Evolutionary conservation across 2,113 vertebrate species (phyloP), one percentile per base, ranked within the genome.

Genomic region (Pseudopodoces humilis): DNA sequence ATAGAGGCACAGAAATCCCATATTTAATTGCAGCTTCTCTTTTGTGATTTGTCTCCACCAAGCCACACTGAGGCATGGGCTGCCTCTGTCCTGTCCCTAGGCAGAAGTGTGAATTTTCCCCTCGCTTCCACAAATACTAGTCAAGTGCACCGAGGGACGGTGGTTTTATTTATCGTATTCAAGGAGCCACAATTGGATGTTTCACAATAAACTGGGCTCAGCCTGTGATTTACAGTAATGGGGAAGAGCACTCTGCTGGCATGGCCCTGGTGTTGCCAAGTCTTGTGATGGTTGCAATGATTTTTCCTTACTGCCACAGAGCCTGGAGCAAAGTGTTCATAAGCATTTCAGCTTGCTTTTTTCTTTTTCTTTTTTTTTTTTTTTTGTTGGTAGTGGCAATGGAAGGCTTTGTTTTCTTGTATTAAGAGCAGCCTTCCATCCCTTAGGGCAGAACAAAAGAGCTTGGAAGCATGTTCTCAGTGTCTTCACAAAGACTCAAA

Each of bases 351-450:
- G 72, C 41, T 85, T 53, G 55, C 67, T 70, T 81, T 37, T 87
- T 62, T 15, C 13, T 33, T 9, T 49, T 21, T 31, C 8, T 44
- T 21, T 11, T 46, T 56, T 12, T 69, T 47, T 58, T 88, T 44
- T 35, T 43, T 31, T 52, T 55, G 35, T 77, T 95, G 90, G 85
- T 96, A 94, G 92, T 88, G 82, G 95, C 92, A 94, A 81, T 92
- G 79, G 79, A 90, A 65, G 72, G 91, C 91, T 97, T 97, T 97
- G 95, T 97, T 96, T 96, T 92, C 83, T 88, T 96, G 88, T 92
- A 95, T 96, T 95, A 95, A 94, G 96, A 92, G 95, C 96, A 96
- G 92, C 92, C 94, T 96, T 95, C 94, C 74, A 82, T 69, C 92
- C 96, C 89, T 95, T 75, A 94, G 95, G 95, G 94, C 81, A 95